Evolutionary conservation across 2,797 vertebrate species (phyloP), one percentile per base, ranked within the genome.

Genomic region (Linurgus olivaceus): DNA sequence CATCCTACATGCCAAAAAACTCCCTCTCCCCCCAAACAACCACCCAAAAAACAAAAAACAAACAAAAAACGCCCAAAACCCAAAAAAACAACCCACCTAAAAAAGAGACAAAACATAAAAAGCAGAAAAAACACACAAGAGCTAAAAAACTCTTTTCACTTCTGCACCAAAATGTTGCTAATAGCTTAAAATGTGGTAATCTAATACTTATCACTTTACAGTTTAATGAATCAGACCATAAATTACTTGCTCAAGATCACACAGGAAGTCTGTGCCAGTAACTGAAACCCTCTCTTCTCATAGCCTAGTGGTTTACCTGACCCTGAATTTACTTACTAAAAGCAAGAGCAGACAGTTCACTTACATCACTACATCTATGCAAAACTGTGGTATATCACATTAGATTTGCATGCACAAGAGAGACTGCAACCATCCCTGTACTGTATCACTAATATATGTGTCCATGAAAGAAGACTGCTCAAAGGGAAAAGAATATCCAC

Each of bases 151-250:
- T 0, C 12, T 8, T 40, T 90, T 74, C 57, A 50, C 9, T 38
- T 59, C 66, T 5, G 7, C 26, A 42, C 72, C 35, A 1, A 5
- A 80, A 90, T 91, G 57, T 51, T 78, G 24, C 12, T 83, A 79
- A 68, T 10, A 48, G 18, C 40, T 25, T 95, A 59, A 94, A 91
- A 70, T n/a, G 16, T 62, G 76, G 13, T 14, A 3, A 47, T 54
- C 24, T 85, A 85, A 67, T 78, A 19, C 42, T 79, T 86, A 44
- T 61, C 48, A 37, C 31, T 79, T 85, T 63, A 62, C 20, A 52
- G 6, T 52, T 67, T 25, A 83, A 85, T 82, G 26, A 89, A 89
- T 82, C 79, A 81, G 25, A 47, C 17, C 38, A 72, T 80, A 93
- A 86, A 67, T 54, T 9, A 65, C 26, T 93, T 65, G 16, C 18